A percentile compares a stretch with the other conserved stretches of the same genome.
phyloP scores from a whole-genome alignment of 2,888 invertebrate genomes.

The Enchytraeus crypticus region DNA sequence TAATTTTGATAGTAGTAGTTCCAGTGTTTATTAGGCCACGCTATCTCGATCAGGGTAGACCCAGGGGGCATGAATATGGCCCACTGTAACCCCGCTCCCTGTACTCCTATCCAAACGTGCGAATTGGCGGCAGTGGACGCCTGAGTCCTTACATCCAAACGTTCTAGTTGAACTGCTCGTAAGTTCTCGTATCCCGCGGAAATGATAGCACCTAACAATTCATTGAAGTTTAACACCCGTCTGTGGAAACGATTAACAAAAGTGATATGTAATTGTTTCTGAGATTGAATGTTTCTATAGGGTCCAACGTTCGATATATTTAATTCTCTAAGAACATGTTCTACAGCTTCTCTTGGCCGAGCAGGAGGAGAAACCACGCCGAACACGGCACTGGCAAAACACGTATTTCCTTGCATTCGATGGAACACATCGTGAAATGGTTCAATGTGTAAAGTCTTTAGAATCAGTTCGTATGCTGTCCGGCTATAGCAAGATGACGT shows the following conservation, averaged over 20 bases:
- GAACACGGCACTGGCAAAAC: slow-evolving; percentile 9
- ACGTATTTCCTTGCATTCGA: neutral
- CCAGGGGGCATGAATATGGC: slow-evolving; percentile 12
- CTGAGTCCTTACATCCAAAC: no score
- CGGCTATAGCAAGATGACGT: neutral
- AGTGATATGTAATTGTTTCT: neutral
- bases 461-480: slow-evolving; percentile 2
- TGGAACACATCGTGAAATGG: slow-evolving; percentile 9
- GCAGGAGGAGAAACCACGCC: neutral
- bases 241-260: neutral
- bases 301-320: neutral
- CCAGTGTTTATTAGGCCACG: slow-evolving; percentile 17
- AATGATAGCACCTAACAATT: neutral
- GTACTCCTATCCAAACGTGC: slow-evolving; percentile 8
- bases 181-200: neutral
- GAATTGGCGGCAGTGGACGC: no score
- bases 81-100: slow-evolving; percentile 20
- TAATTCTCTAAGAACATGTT: neutral
- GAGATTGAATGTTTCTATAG: no score
- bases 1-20: slow-evolving; percentile 4
- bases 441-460: slow-evolving; percentile 1
- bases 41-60: slow-evolving; percentile 13
- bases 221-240: slow-evolving; percentile 7
- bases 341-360: neutral
- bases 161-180: slow-evolving; percentile 2